These are phyloP conservation scores for Channa striata DNA, from an alignment of 2,797 vertebrate species.

Conservation along the genomic window DNA sequence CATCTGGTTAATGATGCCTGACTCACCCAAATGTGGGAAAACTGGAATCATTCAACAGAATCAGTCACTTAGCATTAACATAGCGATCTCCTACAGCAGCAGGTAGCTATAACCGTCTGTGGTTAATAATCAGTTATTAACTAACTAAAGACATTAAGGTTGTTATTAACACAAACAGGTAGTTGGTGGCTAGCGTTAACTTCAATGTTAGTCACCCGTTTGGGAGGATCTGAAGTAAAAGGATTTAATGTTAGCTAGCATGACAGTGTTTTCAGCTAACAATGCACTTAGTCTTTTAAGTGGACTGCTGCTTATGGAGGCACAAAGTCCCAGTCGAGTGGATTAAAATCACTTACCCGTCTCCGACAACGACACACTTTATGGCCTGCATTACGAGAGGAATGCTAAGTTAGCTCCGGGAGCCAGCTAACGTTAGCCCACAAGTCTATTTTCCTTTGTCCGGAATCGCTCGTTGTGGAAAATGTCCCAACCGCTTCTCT, in stretches of 20 bases:
- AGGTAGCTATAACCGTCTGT: fast-evolving
- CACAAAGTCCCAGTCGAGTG: neutral
- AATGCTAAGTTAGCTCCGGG: conserved; percentile 73
- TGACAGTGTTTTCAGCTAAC: conserved; percentile 17
- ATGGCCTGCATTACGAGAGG: conserved; percentile 94
- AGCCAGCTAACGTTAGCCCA: conserved; percentile 76
- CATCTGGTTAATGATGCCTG: conserved; percentile 20
- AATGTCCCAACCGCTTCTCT: conserved; percentile 46
- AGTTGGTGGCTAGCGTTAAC: conserved; percentile 22
- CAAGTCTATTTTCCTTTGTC: conserved; percentile 74
- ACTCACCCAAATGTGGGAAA: conserved; percentile 40
- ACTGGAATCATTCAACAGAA: conserved; percentile 11
- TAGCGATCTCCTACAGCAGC: neutral
- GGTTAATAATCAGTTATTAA: fast-evolving
- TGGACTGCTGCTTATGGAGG: fast-evolving
- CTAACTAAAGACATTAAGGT: neutral
- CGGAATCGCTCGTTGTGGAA: conserved; percentile 57
- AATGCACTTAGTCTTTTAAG: neutral
- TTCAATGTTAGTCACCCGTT: conserved; percentile 46
- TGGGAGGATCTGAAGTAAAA: conserved; percentile 6
- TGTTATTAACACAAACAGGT: conserved; percentile 24
- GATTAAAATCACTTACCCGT: conserved; percentile 88
- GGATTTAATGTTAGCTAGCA: conserved; percentile 7
- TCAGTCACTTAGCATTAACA: neutral
- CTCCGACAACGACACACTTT: conserved; percentile 99